These are phyloP conservation scores for Macrostomum lignano DNA, from an alignment of 1,140 invertebrate genomes.

Conservation along the genomic window DNA sequence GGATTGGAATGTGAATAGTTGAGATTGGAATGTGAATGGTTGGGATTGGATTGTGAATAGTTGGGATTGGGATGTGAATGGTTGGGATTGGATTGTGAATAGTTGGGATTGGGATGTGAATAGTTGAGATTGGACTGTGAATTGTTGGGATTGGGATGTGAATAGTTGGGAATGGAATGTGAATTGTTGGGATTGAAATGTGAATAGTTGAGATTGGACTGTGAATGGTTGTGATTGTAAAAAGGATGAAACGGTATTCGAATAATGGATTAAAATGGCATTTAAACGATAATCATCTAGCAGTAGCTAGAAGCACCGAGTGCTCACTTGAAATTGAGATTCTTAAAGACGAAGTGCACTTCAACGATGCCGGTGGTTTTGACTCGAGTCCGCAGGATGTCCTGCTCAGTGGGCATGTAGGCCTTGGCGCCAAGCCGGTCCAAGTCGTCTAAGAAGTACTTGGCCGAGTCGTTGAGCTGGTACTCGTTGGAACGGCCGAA, in stretches of 20 bases:
- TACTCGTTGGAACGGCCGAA: conserved; percentile 54
- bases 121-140: no score
- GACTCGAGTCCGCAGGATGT: conserved; percentile 88
- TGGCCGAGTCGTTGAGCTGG: conserved; percentile 84
- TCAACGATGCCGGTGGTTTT: conserved; percentile 99
- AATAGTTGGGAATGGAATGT: no score
- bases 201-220: no score
- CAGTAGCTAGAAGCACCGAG: background rate
- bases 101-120: no score
- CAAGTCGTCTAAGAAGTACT: conserved; percentile 53
- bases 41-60: no score
- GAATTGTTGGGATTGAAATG: background rate
- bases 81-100: no score
- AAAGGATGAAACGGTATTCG: background rate
- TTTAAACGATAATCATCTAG: background rate
- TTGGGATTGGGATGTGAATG: no score
- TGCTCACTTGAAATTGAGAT: conserved; percentile 86
- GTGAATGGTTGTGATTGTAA: no score
- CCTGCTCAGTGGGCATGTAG: conserved; percentile 95
- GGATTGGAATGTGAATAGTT: no score
- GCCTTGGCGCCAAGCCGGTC: conserved; percentile 80
- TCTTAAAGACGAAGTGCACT: conserved; percentile 98
- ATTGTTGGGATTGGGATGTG: no score
- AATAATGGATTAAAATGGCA: background rate
- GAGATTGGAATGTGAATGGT: no score